A percentile compares a stretch with the other conserved stretches of the same genome.
Conservation (phyloP, 1,140 invertebrate species). For the Drosophila suzukii region DNA sequence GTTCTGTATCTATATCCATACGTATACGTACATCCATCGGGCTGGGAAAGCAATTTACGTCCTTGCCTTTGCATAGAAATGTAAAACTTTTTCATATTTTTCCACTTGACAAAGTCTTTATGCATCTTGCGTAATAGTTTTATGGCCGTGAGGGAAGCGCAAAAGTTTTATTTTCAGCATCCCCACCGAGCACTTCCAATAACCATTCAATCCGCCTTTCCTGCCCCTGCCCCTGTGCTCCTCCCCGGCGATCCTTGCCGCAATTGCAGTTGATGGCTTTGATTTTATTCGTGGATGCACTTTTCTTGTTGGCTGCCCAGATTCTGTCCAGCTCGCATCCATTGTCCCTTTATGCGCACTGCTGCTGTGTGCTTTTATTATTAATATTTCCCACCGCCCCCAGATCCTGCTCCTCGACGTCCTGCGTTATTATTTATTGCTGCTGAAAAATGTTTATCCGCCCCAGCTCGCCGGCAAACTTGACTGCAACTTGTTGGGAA, state of each 20-base stretch:
- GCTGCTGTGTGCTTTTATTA: conserved; percentile 77
- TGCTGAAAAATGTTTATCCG: conserved; percentile 80
- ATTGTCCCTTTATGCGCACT: conserved; percentile 65
- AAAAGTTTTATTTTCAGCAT: conserved; percentile 64
- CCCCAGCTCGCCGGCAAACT: conserved; percentile 72
- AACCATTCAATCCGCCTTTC: conserved; percentile 73
- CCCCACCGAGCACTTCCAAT: conserved; percentile 64
- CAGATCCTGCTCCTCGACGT: conserved; percentile 3
- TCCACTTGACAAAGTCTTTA: conserved; percentile 83
- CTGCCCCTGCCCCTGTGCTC: neutral
- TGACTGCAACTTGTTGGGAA: conserved; percentile 77
- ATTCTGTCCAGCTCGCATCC: conserved; percentile 58
- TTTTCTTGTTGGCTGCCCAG: conserved; percentile 71
- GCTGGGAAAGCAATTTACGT: conserved; percentile 58
- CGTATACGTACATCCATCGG: conserved; percentile 1
- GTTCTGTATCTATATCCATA: neutral
- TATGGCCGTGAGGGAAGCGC: conserved; percentile 65
- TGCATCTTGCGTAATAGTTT: conserved; percentile 83
- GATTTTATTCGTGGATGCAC: conserved; percentile 83
- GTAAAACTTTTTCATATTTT: conserved; percentile 83
- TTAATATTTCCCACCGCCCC: conserved; percentile 62
- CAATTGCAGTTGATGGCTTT: conserved; percentile 83
- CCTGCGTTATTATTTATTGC: conserved; percentile 78
- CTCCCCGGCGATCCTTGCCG: conserved; percentile 8
- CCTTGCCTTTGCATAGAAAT: conserved; percentile 73